These are phyloP conservation scores for Chamaea fasciata DNA, from an alignment of 2,113 vertebrate genomes.

Conservation along the genomic window DNA sequence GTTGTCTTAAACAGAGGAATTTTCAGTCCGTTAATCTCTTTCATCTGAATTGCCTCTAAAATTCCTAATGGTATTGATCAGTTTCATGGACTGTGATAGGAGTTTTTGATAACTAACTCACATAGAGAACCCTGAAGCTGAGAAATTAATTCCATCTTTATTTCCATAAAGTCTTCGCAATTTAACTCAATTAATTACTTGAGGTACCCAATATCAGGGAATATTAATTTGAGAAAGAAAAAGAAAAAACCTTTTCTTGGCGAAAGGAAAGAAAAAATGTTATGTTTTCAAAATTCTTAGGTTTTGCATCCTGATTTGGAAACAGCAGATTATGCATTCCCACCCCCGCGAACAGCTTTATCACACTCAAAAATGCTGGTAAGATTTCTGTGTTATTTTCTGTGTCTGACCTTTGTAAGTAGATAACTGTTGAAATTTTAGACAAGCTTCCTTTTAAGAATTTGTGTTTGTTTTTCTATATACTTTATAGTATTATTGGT, in stretches of 20 bases:
- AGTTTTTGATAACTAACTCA: background rate
- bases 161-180: background rate
- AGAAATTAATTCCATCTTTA: background rate
- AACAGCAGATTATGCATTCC: conserved; percentile 96
- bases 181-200: background rate
- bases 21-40: background rate
- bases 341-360: conserved; percentile 87
- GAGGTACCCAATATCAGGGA: background rate
- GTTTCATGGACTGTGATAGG: background rate
- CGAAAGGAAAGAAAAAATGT: background rate
- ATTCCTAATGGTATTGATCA: background rate
- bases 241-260: background rate
- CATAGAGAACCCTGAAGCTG: background rate
- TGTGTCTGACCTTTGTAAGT: background rate
- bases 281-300: conserved; percentile 68
- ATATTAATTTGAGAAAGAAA: background rate
- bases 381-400: conserved; percentile 63
- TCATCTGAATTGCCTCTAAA: background rate
- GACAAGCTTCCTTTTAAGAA: background rate
- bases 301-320: conserved; percentile 96
- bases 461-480: background rate
- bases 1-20: background rate
- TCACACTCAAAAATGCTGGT: conserved; percentile 96
- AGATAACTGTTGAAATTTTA: conserved; percentile 1
- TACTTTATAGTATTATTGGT: background rate